Base-by-base conservation (phyloP, 2,797 vertebrate genomes). In the Argya squamiceps region DNA sequence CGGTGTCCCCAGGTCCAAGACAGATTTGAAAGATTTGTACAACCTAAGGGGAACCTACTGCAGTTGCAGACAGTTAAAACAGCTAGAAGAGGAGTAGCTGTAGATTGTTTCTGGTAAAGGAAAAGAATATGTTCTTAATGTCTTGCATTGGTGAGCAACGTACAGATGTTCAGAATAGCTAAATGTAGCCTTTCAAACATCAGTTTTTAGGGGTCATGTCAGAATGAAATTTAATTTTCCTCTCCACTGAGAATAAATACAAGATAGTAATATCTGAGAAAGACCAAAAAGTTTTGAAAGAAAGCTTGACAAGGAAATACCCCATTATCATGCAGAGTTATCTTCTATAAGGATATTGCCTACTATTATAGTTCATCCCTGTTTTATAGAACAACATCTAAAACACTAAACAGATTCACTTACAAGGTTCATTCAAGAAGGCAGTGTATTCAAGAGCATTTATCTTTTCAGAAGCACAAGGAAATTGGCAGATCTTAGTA, bases 131-230 rank as follows among this genome's bases (percentile, higher is more conserved):
- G 32, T 41, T 59, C 19, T 30, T 30, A 62, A 75, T 26, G 14
- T 4, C 8, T 81, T 68, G 43, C 8, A n/a, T 0, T 63, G 17
- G 4, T 16, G 15, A 88, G 21, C 39, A 84, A 37, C 0, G 1
- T 41, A 58, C 15, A 65, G n/a, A 64, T 37, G 30, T 53, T 62
- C 55, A 81, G 12, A 6, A 27, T 0, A 69, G 24, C 36, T 86
- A 50, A 59, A 79, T 13, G 22, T 30, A 76, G 9, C 53, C 27
- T 89, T 79, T 37, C 34, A 70, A 63, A 76, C 11, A 4, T 8
- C 29, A 82, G 68, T 39, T 44, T 76, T 77, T 24, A 75, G 8
- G 5, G 22, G 29, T 55, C 46, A 65, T 15, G 19, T 44, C 32
- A 84, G 36, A 64, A 71, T 3, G 8, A 9, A 60, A n/a, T 37